Evolutionary conservation across 35 echinoderm and acorn worm species (phyloP), one percentile per base, ranked within the genome.

Genomic region (Ptychodera flava): DNA sequence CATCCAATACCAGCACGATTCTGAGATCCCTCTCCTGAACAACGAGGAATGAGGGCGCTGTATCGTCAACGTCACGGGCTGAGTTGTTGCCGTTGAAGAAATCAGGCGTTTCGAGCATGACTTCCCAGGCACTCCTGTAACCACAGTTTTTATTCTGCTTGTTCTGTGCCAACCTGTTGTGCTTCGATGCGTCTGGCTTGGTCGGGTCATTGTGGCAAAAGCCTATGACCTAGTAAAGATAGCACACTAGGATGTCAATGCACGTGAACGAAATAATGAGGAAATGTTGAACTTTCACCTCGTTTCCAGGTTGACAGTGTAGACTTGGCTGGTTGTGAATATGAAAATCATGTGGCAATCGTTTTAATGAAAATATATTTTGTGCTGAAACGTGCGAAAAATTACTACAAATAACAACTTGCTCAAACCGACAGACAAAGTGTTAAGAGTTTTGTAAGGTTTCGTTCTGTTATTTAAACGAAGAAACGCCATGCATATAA

Each of bases 201-300:
- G 32, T 10, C 0, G 35, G 16, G 37, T 83, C 82, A 83, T 83
- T 83, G n/a, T 83, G 82, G 35, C 82, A 83, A 83, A 83, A 83
- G 33, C 37, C 34, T 14, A 36, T 83, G 0, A 83, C 82, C 82
- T 83, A 83, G 27, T 22, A 33, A 32, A 32, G 34, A 82, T 27
- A 82, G 34, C 22, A 82, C 31, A 15, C 1, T 80, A 14, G 30
- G 30, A 80, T 29, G 30, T 29, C 12, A 14, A 64, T 6, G 6
- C 6, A 64, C 22, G 45, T 12, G 6, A 22, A 64, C 6, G 6
- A 12, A 64, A 12, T 6, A 64, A 64, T 64, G 45, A 64, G 6
- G 45, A 64, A 12, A 6, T 64, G 45, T n/a, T n/a, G n/a, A n/a
- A n/a, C 45, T 64, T 64, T 64, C 45, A 12, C 6, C 22, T 64